phyloP scores from a whole-genome alignment of 2,888 invertebrate genomes.

The Kuschelorhynchus macadamiae region DNA sequence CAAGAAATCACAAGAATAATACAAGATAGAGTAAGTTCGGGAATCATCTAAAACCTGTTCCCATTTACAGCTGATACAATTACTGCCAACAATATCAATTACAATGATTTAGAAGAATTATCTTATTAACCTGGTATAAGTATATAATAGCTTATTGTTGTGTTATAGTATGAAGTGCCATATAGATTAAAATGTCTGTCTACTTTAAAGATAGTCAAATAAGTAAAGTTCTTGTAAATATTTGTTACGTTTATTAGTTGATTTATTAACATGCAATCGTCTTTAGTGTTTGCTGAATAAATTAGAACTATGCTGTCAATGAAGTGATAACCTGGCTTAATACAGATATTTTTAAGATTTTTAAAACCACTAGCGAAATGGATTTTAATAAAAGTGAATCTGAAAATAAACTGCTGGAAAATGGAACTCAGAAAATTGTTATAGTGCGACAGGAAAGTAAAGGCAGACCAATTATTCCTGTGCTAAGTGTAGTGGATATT shows the following conservation, averaged over 20 bases:
- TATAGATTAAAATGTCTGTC: background rate
- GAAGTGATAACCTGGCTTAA: background rate
- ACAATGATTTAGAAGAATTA: no score
- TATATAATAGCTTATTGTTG: no score
- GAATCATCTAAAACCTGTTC: no score
- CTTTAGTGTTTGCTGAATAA: background rate
- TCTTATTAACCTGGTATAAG: no score
- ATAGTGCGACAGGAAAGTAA: constrained; percentile 28
- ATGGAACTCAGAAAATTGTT: constrained; percentile 31
- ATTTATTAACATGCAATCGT: no score
- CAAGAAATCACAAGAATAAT: no score
- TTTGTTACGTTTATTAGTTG: background rate
- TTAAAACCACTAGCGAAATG: constrained; percentile 1
- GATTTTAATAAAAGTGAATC: constrained; percentile 8
- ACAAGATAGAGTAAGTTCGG: no score
- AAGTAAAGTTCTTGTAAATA: background rate
- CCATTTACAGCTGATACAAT: no score
- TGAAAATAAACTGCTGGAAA: background rate
- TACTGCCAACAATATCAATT: no score
- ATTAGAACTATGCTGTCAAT: background rate
- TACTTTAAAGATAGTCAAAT: background rate
- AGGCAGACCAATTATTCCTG: constrained; percentile 1
- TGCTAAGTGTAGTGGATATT: constrained; percentile 45
- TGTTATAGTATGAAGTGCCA: background rate
- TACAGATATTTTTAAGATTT: background rate